Percentiles rank a stretch among this genome's conserved stretches.
These are phyloP conservation scores for Phrynocephalus guinanensis DNA, from an alignment of 2,797 vertebrate species.

Conservation along the genomic window DNA sequence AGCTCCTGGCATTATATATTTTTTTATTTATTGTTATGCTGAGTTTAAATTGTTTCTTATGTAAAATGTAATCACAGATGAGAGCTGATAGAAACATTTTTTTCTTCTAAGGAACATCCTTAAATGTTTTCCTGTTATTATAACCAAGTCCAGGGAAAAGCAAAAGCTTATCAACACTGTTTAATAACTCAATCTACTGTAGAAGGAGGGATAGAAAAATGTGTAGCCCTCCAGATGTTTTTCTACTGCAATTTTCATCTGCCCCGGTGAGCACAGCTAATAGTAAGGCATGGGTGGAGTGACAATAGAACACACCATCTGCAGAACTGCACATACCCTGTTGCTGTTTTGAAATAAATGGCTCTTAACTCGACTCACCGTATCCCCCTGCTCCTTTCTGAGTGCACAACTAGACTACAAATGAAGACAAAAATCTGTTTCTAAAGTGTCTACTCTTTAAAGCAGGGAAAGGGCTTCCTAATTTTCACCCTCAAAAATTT, in stretches of 20 bases:
- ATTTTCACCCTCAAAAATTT: neutral
- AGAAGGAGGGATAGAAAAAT: constrained; percentile 25
- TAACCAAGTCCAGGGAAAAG: constrained; percentile 45
- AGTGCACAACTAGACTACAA: neutral
- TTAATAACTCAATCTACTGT: constrained; percentile 43
- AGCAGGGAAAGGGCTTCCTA: neutral
- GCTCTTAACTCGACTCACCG: constrained; percentile 22
- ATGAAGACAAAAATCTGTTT: neutral
- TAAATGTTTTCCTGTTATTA: constrained; percentile 66
- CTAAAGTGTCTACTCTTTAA: neutral
- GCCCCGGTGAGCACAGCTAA: neutral
- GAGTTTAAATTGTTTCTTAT: constrained; percentile 50
- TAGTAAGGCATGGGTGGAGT: neutral
- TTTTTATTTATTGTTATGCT: constrained; percentile 52
- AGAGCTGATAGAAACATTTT: constrained; percentile 45
- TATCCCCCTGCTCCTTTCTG: constrained; percentile 14
- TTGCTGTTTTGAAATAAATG: constrained; percentile 50
- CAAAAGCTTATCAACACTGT: constrained; percentile 63
- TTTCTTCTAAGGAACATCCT: constrained; percentile 29
- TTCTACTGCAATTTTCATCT: neutral
- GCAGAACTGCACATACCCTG: neutral
- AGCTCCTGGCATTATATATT: constrained; percentile 32
- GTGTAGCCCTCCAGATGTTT: neutral
- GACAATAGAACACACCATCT: neutral
- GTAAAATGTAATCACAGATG: constrained; percentile 49